Percentiles rank a stretch among this genome's conserved stretches.
phyloP scores from a whole-genome alignment of 2,888 invertebrate species.

The Campopleginae sp. region DNA sequence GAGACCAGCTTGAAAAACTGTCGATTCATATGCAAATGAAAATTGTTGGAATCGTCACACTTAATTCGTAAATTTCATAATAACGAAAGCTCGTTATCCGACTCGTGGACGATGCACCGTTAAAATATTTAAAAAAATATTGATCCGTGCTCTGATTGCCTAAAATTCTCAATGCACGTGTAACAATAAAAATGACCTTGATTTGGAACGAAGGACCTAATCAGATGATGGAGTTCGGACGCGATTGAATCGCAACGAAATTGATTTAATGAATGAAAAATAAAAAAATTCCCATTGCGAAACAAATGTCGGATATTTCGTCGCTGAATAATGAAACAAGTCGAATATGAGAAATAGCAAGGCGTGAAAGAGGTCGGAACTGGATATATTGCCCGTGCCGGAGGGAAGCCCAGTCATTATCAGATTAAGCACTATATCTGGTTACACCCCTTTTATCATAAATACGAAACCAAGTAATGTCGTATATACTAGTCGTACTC shows the following conservation, averaged over 20 bases:
- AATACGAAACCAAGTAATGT: constrained; percentile 51
- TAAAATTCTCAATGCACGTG: too few relatives aligned
- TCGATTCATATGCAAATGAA: constrained; percentile 11
- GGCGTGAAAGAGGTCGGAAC: background rate
- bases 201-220: background rate
- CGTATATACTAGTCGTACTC: constrained; percentile 7
- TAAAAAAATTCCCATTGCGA: background rate
- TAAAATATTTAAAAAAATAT: too few relatives aligned
- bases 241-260: background rate
- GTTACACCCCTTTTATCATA: constrained; percentile 76
- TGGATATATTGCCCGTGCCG: constrained; percentile 3
- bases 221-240: background rate
- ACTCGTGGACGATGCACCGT: background rate
- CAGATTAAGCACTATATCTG: constrained; percentile 77
- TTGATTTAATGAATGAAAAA: background rate
- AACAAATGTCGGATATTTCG: background rate
- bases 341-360: background rate
- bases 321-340: background rate
- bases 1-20: constrained; percentile 22
- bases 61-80: constrained; percentile 22
- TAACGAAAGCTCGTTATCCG: background rate
- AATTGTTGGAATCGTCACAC: constrained; percentile 20
- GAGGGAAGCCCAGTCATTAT: constrained; percentile 70
- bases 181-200: background rate
- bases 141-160: too few relatives aligned